Evolutionary conservation across 2,888 invertebrate species (phyloP).

Genomic region (Cyaniris semiargus): DNA sequence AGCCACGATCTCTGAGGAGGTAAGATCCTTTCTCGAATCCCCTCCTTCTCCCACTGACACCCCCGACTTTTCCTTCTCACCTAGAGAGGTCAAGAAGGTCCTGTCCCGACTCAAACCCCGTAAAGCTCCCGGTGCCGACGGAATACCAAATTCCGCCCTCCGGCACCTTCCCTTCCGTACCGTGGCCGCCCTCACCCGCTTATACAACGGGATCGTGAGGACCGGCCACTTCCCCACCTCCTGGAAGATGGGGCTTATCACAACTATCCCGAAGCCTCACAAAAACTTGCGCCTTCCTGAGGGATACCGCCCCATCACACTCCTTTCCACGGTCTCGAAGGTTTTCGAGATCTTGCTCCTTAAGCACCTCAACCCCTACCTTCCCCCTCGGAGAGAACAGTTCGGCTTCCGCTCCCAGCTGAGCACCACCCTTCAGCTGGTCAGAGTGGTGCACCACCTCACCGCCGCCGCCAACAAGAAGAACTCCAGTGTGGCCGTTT

Average conservation of each 20-base stretch:
- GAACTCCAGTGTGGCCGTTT: neutral
- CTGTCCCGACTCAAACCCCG: neutral
- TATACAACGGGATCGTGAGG: neutral
- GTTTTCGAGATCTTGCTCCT: too few relatives aligned
- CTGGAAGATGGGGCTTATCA: neutral
- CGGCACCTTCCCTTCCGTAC: neutral
- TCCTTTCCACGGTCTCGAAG: too few relatives aligned
- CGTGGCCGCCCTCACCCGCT: neutral
- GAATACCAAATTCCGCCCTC: neutral
- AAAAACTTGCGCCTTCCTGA: too few relatives aligned
- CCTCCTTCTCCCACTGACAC: too few relatives aligned
- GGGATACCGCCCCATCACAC: too few relatives aligned
- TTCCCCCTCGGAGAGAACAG: too few relatives aligned
- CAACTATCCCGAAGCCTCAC: too few relatives aligned
- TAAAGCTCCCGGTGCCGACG: neutral
- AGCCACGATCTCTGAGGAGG: neutral
- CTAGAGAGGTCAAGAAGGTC: too few relatives aligned
- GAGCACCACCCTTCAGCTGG: neutral
- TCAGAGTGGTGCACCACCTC: neutral
- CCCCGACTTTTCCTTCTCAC: too few relatives aligned
- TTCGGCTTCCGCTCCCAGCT: neutral
- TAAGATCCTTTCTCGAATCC: neutral
- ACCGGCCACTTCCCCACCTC: neutral
- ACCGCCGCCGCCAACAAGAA: neutral
- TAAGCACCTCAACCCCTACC: too few relatives aligned